phyloP scores from a whole-genome alignment of 92 coral and sea anemone genomes.

The Siderastrea siderea region DNA sequence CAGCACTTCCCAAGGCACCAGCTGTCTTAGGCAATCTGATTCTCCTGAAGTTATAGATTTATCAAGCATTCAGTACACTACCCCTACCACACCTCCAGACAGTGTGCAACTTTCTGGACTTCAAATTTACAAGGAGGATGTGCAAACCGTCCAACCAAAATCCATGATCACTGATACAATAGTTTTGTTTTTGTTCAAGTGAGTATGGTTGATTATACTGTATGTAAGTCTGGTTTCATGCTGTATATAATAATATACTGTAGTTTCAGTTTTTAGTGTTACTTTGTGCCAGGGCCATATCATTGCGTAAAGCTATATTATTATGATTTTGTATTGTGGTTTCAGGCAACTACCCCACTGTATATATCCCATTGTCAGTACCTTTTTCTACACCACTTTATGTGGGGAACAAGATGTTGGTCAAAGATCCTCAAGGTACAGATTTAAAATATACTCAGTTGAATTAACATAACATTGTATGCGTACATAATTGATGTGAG shows the following conservation, averaged over 20 bases:
- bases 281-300: slow-evolving; percentile 1
- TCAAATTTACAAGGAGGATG: slow-evolving; percentile 62
- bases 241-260: not conserved
- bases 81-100: slow-evolving; percentile 51
- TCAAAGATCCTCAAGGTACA: slow-evolving; percentile 40
- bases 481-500: not conserved
- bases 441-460: slow-evolving; percentile 4
- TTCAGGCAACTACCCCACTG: slow-evolving; percentile 69
- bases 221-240: not conserved
- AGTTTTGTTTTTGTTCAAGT: slow-evolving; percentile 63
- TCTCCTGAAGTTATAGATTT: slow-evolving; percentile 45
- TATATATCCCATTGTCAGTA: slow-evolving; percentile 65
- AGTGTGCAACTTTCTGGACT: slow-evolving; percentile 60
- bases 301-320: not conserved
- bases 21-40: slow-evolving; percentile 25
- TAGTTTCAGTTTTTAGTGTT: not conserved
- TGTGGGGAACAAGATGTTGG: slow-evolving; percentile 78
- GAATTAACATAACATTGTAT: slow-evolving; percentile 7
- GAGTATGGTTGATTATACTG: slow-evolving; percentile 13
- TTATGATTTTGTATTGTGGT: slow-evolving; percentile 43
- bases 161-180: slow-evolving; percentile 80
- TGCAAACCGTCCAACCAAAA: slow-evolving; percentile 72
- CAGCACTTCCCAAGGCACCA: slow-evolving; percentile 21
- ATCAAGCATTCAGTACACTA: slow-evolving; percentile 22
- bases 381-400: slow-evolving; percentile 68